Base-by-base conservation (phyloP, 2,888 invertebrate species). In the Automeris io region DNA sequence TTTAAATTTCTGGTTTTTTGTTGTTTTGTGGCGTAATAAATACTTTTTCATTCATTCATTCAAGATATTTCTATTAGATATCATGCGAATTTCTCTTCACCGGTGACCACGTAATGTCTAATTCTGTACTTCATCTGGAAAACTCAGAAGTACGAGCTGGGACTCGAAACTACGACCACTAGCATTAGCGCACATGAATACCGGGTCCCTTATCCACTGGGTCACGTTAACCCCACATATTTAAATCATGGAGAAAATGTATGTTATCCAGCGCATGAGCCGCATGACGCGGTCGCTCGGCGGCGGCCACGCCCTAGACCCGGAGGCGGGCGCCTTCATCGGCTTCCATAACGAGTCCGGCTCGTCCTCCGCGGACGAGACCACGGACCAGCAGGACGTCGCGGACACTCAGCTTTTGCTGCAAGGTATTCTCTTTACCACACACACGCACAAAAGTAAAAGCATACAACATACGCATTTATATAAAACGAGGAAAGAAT, bases 301-400 rank as follows among this genome's bases (percentile, higher is more conserved):
- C 43, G 65, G 54, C 43, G 56, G 57, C 23, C 66, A 60, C 31
- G 51, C 59, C 40, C 70, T 62, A n/a, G 93, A 94, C 78, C 91
- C 93, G 5, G 94, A 94, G 76, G 91, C 92, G 33, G 95, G 95
- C 41, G 93, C 94, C 45, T 96, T 96, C 79, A 92, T 96, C 57
- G 95, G 95, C 37, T 94, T 95, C 75, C 92, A 93, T 61, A 90
- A 91, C 40, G 90, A 90, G 46, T 89, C 90, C 31, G 90, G 90
- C 52, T 92, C 92, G 23, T 91, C 91, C 23, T 88, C 88, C 8
- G 88, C 80, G 32, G 88, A 88, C 45, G 88, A 76, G 45, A 59
- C 78, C 31, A 53, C 61, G 36, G 70, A 68, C 49, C 73, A 77
- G 33, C 76, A 87, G 13, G 65, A 29, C 5, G 58, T 77, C 31